Conservation (phyloP, 2,888 invertebrate genomes). For the Hydropsyche betteni region DNA sequence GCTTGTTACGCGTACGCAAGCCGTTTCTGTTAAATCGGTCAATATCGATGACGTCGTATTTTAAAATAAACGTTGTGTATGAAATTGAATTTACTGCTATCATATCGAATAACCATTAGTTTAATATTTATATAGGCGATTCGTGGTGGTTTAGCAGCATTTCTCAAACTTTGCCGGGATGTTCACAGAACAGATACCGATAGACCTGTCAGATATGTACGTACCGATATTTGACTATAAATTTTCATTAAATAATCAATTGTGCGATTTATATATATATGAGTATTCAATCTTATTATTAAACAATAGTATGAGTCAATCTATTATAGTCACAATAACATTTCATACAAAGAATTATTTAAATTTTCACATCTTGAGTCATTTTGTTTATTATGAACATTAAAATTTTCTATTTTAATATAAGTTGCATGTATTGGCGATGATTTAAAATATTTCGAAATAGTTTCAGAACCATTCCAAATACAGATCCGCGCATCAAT, state of each 20-base stretch:
- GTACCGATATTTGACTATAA: neutral
- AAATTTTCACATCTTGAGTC: neutral
- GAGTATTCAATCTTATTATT: neutral
- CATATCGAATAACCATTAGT: neutral
- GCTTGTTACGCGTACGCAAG: neutral
- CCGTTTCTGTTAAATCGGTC: slow-evolving; percentile 19
- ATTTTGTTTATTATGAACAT: neutral
- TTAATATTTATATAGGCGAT: too few species aligned
- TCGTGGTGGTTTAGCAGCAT: neutral
- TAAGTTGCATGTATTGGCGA: neutral
- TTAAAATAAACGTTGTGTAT: slow-evolving; percentile 1
- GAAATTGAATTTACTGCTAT: neutral
- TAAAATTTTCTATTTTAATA: neutral
- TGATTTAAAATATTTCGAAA: neutral
- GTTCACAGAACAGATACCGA: neutral
- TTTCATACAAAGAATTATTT: neutral
- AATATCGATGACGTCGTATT: neutral
- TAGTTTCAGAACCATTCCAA: neutral
- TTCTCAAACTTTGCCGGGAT: neutral
- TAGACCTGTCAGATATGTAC: neutral
- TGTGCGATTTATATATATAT: neutral
- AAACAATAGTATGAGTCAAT: neutral
- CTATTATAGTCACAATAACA: neutral
- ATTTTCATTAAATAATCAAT: neutral
- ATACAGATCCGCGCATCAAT: neutral